Conservation (phyloP, 1,140 invertebrate genomes). For the Lordiphosa mommai region DNA sequence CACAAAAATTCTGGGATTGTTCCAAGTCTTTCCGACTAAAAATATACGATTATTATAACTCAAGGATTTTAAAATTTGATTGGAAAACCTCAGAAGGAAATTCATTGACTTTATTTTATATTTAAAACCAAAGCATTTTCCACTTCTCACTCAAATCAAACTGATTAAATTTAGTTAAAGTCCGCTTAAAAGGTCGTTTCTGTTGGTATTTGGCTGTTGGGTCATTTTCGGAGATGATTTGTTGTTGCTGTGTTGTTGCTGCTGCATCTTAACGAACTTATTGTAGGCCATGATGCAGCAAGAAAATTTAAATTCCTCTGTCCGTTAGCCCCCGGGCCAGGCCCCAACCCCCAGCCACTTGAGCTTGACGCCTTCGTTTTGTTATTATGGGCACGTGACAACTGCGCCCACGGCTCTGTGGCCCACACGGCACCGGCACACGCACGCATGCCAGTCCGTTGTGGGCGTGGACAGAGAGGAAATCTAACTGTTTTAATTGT, state of each 20-base stretch:
- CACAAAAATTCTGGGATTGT: too few relatives aligned
- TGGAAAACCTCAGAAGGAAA: too few relatives aligned
- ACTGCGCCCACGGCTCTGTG: constrained; percentile 57
- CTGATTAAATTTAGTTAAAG: too few relatives aligned
- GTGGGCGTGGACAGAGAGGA: constrained; percentile 38
- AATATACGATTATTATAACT: too few relatives aligned
- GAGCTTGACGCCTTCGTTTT: constrained; percentile 53
- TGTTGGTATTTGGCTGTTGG: too few relatives aligned
- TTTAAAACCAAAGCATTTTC: too few relatives aligned
- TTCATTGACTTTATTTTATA: too few relatives aligned
- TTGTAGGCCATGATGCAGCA: constrained; percentile 66
- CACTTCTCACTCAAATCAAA: too few relatives aligned
- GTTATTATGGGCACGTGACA: constrained; percentile 70
- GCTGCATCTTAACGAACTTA: constrained; percentile 57
- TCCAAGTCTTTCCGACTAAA: too few relatives aligned
- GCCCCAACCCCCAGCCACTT: constrained; percentile 3
- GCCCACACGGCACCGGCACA: constrained; percentile 35
- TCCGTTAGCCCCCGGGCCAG: neutral
- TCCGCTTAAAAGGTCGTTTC: too few relatives aligned
- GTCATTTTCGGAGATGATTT: neutral
- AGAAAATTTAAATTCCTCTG: constrained; percentile 48
- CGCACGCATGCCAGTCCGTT: constrained; percentile 6
- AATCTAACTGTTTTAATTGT: constrained; percentile 41
- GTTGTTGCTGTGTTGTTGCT: constrained; percentile 8
- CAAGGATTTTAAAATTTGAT: too few relatives aligned